Evolutionary conservation across 2,888 invertebrate genomes (phyloP), one percentile per base, ranked within the genome.

Genomic region (Apotomis turbidana): DNA sequence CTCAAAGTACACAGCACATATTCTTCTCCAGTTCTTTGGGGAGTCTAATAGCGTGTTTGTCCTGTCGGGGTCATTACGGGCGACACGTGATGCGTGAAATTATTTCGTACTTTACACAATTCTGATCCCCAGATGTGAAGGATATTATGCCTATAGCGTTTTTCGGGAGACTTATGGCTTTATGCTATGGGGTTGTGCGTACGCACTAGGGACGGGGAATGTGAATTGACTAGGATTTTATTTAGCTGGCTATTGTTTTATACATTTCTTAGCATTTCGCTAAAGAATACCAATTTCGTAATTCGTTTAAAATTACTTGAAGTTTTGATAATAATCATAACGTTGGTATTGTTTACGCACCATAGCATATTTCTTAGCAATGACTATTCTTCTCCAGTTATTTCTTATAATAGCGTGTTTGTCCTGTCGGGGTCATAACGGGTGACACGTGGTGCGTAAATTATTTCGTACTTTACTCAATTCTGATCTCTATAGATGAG

Each of bases 381-480:
- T 15, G 15, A 15, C 15, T 15, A 63, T 51, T 70, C 60, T 73
- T 64, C 63, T 57, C 61, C 59, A 41, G 64, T 51, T 61, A 61
- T 61, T 60, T 38, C 57, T 36, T 27, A 46, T 66, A 58, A 63
- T 59, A 49, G 49, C 72, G 55, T 67, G 66, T 61, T 66, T 67
- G 46, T 58, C 59, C 58, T 51, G 52, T 51, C 67, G 83, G 82
- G 91, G 91, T 92, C 91, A 92, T 93, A 93, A 93, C 90, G 82
- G 86, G 83, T 80, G 85, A 83, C 92, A 92, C 93, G 93, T 93
- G n/a, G n/a, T n/a, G n/a, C n/a, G n/a, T 93, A 93, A 93, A 93
- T 93, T 92, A 93, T 93, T 93, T 93, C 85, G 92, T 93, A 92
- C 93, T 93, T 93, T 93, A 91, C 91, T 90, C 91, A 90, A 88